Conservation (phyloP, 1,140 invertebrate genomes). For the Diorhabda elongata region DNA sequence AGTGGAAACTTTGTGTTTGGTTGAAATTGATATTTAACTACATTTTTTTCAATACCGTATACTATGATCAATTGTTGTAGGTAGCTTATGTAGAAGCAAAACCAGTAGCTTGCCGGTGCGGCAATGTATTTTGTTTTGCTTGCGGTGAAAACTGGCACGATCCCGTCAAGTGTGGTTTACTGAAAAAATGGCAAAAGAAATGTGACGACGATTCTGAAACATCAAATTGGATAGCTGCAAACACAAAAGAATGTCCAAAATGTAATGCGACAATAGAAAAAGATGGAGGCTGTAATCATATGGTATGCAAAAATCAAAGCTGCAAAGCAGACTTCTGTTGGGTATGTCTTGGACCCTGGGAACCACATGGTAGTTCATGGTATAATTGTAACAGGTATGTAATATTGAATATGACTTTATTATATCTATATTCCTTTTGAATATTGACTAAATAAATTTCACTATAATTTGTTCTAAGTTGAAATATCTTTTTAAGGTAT, state of each 20-base stretch:
- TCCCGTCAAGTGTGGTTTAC: constrained; percentile 64
- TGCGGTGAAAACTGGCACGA: constrained; percentile 77
- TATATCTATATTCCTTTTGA: no score
- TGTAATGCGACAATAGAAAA: constrained; percentile 73
- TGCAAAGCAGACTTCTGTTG: constrained; percentile 78
- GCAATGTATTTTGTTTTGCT: constrained; percentile 64
- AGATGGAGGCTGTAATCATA: constrained; percentile 77
- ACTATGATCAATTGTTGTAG: constrained; percentile 24
- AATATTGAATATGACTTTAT: constrained; percentile 25
- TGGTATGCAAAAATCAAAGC: constrained; percentile 73
- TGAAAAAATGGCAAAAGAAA: constrained; percentile 73
- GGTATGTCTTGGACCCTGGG: constrained; percentile 76
- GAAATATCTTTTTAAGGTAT: constrained; percentile 21
- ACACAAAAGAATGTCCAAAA: constrained; percentile 77
- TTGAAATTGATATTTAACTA: not conserved
- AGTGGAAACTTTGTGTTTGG: no score
- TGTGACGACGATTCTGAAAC: constrained; percentile 79
- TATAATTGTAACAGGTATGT: constrained; percentile 54
- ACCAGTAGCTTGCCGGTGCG: constrained; percentile 65
- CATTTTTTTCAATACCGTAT: no score
- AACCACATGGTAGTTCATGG: constrained; percentile 72
- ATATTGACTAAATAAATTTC: no score
- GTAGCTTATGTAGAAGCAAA: constrained; percentile 56
- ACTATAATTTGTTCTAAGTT: no score
- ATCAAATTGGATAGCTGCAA: constrained; percentile 75